These are phyloP conservation scores for Pterocles gutturalis DNA, from an alignment of 2,113 vertebrate species.

Conservation along the genomic window DNA sequence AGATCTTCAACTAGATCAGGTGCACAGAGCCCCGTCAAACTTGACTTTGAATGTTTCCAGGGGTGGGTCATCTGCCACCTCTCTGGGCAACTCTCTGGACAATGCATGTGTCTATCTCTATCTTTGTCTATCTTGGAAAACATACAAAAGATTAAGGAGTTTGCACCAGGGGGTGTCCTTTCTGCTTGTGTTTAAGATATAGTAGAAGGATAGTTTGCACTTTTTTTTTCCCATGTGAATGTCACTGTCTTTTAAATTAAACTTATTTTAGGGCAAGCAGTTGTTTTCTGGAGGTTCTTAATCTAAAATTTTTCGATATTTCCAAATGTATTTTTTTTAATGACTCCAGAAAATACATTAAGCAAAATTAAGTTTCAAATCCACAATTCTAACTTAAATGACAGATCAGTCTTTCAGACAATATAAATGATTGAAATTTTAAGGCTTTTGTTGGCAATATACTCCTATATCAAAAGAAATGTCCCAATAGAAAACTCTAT, in stretches of 20 bases:
- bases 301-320: neutral
- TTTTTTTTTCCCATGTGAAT: neutral
- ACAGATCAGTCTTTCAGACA: neutral
- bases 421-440: neutral
- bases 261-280: neutral
- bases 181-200: neutral
- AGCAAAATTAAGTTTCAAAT: slow-evolving; percentile 12
- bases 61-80: neutral
- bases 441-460: neutral
- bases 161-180: neutral
- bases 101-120: too few species aligned
- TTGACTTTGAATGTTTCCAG: neutral
- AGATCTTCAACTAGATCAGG: neutral
- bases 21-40: neutral
- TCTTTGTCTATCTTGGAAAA: neutral
- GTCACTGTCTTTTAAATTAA: neutral
- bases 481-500: neutral
- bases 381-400: neutral
- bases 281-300: neutral
- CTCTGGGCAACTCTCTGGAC: neutral
- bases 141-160: neutral
- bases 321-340: neutral
- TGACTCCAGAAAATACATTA: neutral
- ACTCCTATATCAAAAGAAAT: neutral
- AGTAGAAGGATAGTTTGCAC: neutral